Conservation (phyloP, 2,888 invertebrate genomes). For the Acanthosepion esculentum region DNA sequence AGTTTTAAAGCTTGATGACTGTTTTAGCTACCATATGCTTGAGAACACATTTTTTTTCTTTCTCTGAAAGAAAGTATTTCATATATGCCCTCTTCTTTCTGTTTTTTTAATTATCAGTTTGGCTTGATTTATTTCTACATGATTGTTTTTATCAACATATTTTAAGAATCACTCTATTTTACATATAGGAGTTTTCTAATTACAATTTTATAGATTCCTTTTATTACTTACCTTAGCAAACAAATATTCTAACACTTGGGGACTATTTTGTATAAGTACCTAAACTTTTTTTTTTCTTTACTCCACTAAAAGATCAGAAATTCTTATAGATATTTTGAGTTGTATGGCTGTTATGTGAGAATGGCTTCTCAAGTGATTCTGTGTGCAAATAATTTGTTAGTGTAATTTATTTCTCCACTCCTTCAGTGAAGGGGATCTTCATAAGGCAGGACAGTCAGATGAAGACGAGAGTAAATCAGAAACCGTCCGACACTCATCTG, state of each 20-base stretch:
- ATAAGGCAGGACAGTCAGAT: slow-evolving; percentile 47
- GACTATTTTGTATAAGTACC: neutral
- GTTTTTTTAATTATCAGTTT: neutral
- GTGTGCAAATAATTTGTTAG: neutral
- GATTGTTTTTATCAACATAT: neutral
- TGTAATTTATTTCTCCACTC: neutral
- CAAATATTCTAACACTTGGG: neutral
- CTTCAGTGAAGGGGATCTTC: slow-evolving; percentile 50
- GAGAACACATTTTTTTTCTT: neutral
- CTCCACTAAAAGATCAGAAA: neutral
- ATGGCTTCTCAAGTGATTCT: neutral
- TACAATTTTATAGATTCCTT: neutral
- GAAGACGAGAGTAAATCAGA: slow-evolving; percentile 48
- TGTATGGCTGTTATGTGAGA: neutral
- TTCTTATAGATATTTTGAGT: neutral
- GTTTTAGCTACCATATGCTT: neutral
- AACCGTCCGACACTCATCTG: slow-evolving; percentile 50
- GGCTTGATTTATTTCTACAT: neutral
- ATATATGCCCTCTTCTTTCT: neutral
- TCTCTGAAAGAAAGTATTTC: neutral
- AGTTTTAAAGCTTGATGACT: neutral
- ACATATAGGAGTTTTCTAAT: neutral
- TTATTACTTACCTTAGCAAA: neutral
- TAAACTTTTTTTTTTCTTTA: neutral
- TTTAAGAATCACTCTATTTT: neutral